These are phyloP conservation scores for Calameuta filiformis DNA, from an alignment of 2,888 invertebrate species.

Conservation along the genomic window DNA sequence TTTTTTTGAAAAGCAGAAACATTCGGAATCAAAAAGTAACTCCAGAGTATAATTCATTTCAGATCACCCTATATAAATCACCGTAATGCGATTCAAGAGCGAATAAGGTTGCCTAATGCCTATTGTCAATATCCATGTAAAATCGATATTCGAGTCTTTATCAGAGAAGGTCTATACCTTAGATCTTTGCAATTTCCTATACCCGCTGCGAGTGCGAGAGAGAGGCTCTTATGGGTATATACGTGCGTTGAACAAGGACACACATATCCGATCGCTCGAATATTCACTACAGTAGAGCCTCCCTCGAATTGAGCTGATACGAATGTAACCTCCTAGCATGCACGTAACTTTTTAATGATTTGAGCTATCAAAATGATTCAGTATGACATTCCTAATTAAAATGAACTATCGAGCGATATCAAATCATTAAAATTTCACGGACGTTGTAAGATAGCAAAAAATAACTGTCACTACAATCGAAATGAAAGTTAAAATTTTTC, in stretches of 20 bases:
- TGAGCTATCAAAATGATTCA: background rate
- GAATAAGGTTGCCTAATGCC: background rate
- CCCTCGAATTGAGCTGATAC: background rate
- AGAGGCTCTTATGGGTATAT: background rate
- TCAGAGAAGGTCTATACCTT: background rate
- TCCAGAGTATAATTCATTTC: background rate
- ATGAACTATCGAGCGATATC: background rate
- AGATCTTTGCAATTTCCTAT: background rate
- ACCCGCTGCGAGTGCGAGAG: background rate
- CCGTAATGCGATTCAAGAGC: background rate
- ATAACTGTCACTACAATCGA: background rate
- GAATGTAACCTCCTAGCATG: no score
- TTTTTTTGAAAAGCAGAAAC: background rate
- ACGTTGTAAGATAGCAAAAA: background rate
- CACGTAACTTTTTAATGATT: background rate
- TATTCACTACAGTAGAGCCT: background rate
- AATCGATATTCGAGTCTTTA: background rate
- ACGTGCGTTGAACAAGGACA: background rate
- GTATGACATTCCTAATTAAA: background rate
- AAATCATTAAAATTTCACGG: background rate
- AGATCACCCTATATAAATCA: background rate
- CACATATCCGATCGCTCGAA: background rate
- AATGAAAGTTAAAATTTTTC: constrained; percentile 9
- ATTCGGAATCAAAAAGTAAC: background rate
- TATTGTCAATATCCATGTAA: background rate